Evolutionary conservation across 2,113 vertebrate genomes (phyloP), one percentile per base, ranked within the genome.

Genomic region (Hippolais icterina): DNA sequence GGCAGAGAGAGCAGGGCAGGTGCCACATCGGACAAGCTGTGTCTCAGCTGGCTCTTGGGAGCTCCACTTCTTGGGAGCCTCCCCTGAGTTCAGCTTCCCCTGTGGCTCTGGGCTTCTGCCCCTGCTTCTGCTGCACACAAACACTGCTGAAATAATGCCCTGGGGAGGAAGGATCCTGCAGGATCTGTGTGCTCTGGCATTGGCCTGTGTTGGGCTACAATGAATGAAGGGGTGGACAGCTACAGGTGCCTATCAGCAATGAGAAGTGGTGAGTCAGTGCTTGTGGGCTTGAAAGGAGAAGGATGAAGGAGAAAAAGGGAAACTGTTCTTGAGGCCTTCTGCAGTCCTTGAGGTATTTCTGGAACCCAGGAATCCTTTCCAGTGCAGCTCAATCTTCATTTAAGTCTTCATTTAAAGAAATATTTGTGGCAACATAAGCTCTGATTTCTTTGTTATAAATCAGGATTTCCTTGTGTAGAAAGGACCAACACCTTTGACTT

Each of bases 181-280:
- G 23, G 37, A 28, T 4, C n/a, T 49, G 15, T 11, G 17, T 39
- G 2, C 44, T 46, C 52, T 27, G 41, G 17, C 12, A 4, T 15
- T 72, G 70, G 37, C 31, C 16, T 52, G 37, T 35, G 12, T 56
- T 53, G 44, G 50, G 49, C 22, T 20, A 41, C 44, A 61, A 12
- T n/a, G 54, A 65, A 17, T 7, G 22, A 21, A 63, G n/a, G 10
- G 49, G 19, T 49, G 49, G 28, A 64, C 54, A 97, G 98, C 98
- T 86, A 99, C 99, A 13, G 99, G 99, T 61, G 99, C 99, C 95
- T 98, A 98, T 94, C 99, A 99, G 97, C 97, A 98, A 49, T 98
- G 99, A 97, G 99, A 99, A 96, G 95, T 99, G 97, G 99, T 99
- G 97, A 98, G 98, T 91, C 63, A 3, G 18, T 15, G 63, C 11